phyloP scores from a whole-genome alignment of 2,888 invertebrate genomes.

The Chymomyza caudatula region DNA sequence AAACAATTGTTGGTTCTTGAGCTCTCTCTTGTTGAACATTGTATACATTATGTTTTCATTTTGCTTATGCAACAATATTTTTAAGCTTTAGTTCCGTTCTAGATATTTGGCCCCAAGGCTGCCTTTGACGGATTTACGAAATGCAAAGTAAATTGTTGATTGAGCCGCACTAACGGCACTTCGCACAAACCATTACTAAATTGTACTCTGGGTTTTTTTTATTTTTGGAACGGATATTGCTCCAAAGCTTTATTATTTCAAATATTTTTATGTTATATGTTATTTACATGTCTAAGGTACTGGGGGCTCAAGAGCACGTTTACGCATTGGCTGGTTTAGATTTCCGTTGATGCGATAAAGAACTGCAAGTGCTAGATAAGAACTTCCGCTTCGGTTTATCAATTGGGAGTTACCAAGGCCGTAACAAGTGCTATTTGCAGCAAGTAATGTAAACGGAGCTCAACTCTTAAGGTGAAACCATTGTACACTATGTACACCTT shows the following conservation, averaged over 20 bases:
- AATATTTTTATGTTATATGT: neutral
- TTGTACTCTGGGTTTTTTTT: conserved; percentile 55
- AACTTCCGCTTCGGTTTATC: neutral
- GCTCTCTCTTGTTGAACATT: neutral
- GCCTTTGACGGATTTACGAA: conserved; percentile 43
- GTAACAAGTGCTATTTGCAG: neutral
- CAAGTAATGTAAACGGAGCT: neutral
- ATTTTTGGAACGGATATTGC: conserved; percentile 54
- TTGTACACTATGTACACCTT: neutral
- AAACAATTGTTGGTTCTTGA: neutral
- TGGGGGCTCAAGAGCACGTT: neutral
- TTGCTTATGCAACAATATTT: conserved; percentile 54
- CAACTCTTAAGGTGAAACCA: neutral
- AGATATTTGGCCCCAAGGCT: conserved; percentile 51
- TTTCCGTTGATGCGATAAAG: conserved; percentile 1
- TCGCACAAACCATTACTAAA: conserved; percentile 46
- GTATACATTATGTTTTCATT: conserved; percentile 44
- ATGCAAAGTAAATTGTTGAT: conserved; percentile 53
- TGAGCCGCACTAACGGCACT: conserved; percentile 27
- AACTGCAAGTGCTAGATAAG: neutral
- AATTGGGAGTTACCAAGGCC: neutral
- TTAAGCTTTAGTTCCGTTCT: conserved; percentile 57
- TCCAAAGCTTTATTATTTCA: conserved; percentile 18
- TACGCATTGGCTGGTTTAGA: neutral
- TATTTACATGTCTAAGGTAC: neutral